A percentile compares a stretch with the other conserved stretches of the same genome.
Evolutionary conservation across 2,113 vertebrate species (phyloP).

Genomic region (Sceloporus tristichus): DNA sequence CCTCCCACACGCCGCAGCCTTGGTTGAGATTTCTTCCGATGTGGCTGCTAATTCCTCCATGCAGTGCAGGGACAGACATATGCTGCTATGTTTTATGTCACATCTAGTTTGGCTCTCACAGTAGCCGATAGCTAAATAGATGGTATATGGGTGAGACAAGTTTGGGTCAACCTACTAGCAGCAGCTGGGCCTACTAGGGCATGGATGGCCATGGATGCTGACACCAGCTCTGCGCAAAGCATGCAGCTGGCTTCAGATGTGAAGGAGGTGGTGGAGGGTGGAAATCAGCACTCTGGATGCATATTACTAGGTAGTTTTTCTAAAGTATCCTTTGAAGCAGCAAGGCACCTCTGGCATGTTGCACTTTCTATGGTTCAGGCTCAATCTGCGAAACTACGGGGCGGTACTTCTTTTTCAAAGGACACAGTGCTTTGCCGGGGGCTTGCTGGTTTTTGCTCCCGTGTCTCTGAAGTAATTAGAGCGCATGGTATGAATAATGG

Average conservation of each 20-base stretch:
- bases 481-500: background rate
- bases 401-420: background rate
- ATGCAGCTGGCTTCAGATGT: background rate
- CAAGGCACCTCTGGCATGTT: background rate
- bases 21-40: background rate
- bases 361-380: background rate
- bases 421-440: background rate
- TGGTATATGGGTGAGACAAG: background rate
- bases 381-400: background rate
- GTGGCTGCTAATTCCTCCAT: background rate
- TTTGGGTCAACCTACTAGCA: background rate
- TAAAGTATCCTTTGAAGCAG: background rate
- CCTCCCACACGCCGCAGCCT: background rate
- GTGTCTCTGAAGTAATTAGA: background rate
- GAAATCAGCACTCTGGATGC: background rate
- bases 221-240: background rate
- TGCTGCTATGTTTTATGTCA: background rate
- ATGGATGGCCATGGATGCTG: background rate
- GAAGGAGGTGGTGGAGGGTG: background rate
- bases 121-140: too few relatives aligned
- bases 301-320: background rate
- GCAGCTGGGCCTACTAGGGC: background rate
- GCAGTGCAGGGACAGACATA: background rate
- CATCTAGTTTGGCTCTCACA: background rate
- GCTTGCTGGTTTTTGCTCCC: background rate